phyloP scores from a whole-genome alignment of 1,140 invertebrate genomes.

The Tenebrio molitor region DNA sequence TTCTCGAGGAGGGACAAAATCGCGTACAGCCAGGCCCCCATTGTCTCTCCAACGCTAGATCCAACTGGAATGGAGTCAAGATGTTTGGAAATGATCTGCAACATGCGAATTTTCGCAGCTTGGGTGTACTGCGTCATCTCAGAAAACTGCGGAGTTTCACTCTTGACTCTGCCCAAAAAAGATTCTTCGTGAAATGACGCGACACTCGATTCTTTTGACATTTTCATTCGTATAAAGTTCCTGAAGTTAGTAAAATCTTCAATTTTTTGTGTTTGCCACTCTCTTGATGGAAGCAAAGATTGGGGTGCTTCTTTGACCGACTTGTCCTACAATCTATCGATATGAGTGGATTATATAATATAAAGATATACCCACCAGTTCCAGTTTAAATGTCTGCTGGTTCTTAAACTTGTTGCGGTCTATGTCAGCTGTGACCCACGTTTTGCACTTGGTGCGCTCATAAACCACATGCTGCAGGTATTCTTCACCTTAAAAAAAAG shows the following conservation, averaged over 20 bases:
- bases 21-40: constrained; percentile 64
- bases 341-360: too few species aligned
- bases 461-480: constrained; percentile 65
- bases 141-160: constrained; percentile 49
- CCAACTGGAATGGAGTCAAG: constrained; percentile 53
- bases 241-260: constrained; percentile 62
- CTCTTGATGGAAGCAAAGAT: constrained; percentile 59
- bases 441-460: constrained; percentile 60
- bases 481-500: constrained; percentile 61
- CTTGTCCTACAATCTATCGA: constrained; percentile 44
- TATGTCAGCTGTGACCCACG: constrained; percentile 57
- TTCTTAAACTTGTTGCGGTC: constrained; percentile 57
- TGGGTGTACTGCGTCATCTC: constrained; percentile 57
- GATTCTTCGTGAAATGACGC: constrained; percentile 24
- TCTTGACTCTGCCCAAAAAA: constrained; percentile 26
- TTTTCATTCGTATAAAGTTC: constrained; percentile 55
- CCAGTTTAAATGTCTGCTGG: constrained; percentile 54
- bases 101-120: constrained; percentile 59
- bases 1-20: constrained; percentile 63
- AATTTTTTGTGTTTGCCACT: constrained; percentile 65
- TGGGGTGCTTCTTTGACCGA: constrained; percentile 53
- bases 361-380: too few species aligned
- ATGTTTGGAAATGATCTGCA: constrained; percentile 58
- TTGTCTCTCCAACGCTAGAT: constrained; percentile 49
- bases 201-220: constrained; percentile 18